phyloP scores from a whole-genome alignment of 2,888 invertebrate genomes.

The Schizotus pectinicornis region DNA sequence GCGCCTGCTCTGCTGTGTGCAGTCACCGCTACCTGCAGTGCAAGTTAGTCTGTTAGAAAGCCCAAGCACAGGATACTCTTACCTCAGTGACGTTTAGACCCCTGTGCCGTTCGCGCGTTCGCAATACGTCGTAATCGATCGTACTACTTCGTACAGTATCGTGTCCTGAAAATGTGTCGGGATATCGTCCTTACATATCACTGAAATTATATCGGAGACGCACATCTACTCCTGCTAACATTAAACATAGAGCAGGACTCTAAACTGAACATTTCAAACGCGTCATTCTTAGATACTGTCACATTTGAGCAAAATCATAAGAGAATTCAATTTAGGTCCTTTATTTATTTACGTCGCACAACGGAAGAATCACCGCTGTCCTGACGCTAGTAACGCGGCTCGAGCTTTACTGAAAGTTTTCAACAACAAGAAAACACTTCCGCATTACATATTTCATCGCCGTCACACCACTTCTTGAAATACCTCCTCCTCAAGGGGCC shows the following conservation, averaged over 20 bases:
- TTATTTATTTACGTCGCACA: conserved; percentile 3
- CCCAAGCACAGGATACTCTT: conserved; percentile 40
- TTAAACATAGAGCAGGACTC: conserved; percentile 8
- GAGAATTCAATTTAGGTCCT: background rate
- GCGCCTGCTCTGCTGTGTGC: conserved; percentile 57
- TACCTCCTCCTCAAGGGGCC: background rate
- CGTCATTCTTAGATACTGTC: background rate
- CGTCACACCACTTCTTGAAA: background rate
- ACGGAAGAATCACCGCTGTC: background rate
- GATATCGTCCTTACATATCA: conserved; percentile 42
- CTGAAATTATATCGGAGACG: conserved; percentile 35
- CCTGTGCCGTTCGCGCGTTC: conserved; percentile 54
- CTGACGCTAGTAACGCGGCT: background rate
- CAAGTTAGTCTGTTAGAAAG: conserved; percentile 45
- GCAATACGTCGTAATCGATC: conserved; percentile 51
- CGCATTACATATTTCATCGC: conserved; percentile 1
- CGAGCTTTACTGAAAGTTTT: conserved; percentile 3
- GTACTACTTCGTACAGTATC: conserved; percentile 49
- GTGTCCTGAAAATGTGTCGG: conserved; percentile 47
- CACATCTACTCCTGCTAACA: conserved; percentile 25
- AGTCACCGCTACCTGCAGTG: conserved; percentile 53
- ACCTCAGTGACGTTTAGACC: conserved; percentile 56
- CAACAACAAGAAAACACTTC: conserved; percentile 10
- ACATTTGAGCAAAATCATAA: too few species aligned
- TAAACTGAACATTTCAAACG: background rate